A percentile compares a stretch with the other conserved stretches of the same genome.
These are phyloP conservation scores for Phylloscopus collybita DNA, from an alignment of 2,797 vertebrate species.

Conservation along the genomic window DNA sequence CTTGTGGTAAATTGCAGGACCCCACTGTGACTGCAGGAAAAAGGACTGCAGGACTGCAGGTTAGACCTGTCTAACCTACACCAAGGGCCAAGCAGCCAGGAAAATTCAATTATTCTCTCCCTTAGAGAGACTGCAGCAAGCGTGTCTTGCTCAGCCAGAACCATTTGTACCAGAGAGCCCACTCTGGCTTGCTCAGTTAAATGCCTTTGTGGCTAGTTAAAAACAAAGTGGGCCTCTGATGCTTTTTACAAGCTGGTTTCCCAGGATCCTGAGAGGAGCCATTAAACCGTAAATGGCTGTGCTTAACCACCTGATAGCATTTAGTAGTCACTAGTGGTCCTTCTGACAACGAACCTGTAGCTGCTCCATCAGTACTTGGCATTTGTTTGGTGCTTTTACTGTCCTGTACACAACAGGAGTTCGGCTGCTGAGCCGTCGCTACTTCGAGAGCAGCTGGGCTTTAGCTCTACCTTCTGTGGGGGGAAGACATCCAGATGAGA, in stretches of 20 bases:
- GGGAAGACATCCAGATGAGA: not conserved
- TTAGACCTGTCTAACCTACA: not conserved
- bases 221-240: not conserved
- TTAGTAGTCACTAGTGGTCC: constrained; percentile 54
- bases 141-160: not conserved
- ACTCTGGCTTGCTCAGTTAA: not conserved
- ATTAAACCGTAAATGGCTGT: constrained; percentile 19
- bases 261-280: constrained; percentile 12
- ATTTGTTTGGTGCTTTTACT: not conserved
- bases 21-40: not conserved
- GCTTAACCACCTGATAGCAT: constrained; percentile 36
- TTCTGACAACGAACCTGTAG: constrained; percentile 7
- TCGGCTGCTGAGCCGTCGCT: not conserved
- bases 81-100: not conserved
- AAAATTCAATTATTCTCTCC: not conserved
- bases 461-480: not conserved
- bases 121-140: not conserved
- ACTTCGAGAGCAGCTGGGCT: not conserved
- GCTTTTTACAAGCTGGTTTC: constrained; percentile 51
- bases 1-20: not conserved
- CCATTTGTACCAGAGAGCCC: not conserved
- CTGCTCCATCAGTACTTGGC: constrained; percentile 25
- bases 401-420: not conserved
- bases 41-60: no score
- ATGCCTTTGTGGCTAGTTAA: constrained; percentile 6